Evolutionary conservation across 2,113 vertebrate species (phyloP).

Genomic region (Sebastes schlegelii): DNA sequence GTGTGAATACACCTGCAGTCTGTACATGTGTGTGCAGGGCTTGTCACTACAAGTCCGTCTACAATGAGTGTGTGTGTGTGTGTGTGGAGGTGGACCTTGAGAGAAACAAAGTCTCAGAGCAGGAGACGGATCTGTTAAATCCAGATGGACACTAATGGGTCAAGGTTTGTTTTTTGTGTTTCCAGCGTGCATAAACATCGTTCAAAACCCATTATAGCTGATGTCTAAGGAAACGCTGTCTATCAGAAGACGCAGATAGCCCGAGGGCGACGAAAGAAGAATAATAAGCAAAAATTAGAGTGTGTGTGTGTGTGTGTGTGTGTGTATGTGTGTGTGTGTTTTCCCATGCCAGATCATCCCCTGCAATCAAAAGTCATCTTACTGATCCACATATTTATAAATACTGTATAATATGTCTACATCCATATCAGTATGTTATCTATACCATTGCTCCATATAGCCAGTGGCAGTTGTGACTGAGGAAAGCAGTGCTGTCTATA

Average conservation of each 20-base stretch:
- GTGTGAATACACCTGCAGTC: neutral
- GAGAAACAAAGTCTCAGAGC: constrained; percentile 4
- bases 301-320: constrained; percentile 32
- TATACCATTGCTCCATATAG: constrained; percentile 12
- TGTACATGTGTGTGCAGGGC: neutral
- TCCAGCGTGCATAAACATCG: constrained; percentile 41
- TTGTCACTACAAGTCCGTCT: neutral
- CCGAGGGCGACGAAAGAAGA: constrained; percentile 43
- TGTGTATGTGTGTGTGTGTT: constrained; percentile 12
- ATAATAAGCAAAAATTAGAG: constrained; percentile 59
- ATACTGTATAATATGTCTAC: constrained; percentile 32
- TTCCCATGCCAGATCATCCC: constrained; percentile 20
- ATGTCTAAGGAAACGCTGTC: constrained; percentile 59
- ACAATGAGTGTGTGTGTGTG: constrained; percentile 7
- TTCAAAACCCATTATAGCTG: constrained; percentile 64
- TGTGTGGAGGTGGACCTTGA: constrained; percentile 27
- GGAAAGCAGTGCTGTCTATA: constrained; percentile 18
- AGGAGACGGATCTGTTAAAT: constrained; percentile 46
- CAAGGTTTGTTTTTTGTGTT: constrained; percentile 69
- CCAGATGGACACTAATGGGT: constrained; percentile 67
- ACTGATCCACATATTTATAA: constrained; percentile 56
- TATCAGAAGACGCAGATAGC: constrained; percentile 65
- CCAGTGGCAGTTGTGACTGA: constrained; percentile 66
- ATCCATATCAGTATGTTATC: neutral
- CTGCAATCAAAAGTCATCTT: constrained; percentile 32